These are phyloP conservation scores for Seriola dumerili DNA, from an alignment of 2,113 vertebrate genomes.

Conservation along the genomic window DNA sequence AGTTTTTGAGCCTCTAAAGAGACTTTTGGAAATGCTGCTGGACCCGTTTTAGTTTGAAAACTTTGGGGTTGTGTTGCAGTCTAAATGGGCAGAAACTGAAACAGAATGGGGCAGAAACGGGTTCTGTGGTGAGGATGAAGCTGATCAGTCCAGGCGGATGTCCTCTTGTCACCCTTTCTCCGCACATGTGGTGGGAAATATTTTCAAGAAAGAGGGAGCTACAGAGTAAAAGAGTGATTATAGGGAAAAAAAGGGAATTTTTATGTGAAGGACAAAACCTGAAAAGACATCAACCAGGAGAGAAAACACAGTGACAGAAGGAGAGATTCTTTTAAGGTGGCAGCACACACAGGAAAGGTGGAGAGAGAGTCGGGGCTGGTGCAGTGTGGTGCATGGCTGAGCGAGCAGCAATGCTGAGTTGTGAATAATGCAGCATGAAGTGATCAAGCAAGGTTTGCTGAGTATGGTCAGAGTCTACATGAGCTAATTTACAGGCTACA, in stretches of 20 bases:
- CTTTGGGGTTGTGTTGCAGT: no score
- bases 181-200: no score
- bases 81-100: no score
- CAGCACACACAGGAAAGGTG: background rate
- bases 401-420: conserved; percentile 17
- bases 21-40: no score
- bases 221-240: background rate
- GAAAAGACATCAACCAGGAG: background rate
- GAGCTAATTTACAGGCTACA: conserved; percentile 22
- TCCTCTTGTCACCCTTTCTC: no score
- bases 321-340: background rate
- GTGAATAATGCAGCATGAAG: conserved; percentile 67
- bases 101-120: no score
- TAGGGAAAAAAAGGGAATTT: background rate
- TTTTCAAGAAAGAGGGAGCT: background rate
- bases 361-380: conserved; percentile 23
- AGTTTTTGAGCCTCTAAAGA: no score
- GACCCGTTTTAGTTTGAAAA: no score
- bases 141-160: background rate
- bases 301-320: background rate
- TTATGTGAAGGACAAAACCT: background rate
- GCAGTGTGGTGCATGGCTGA: conserved; percentile 50
- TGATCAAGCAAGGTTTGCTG: conserved; percentile 21
- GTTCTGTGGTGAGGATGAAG: background rate
- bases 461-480: conserved; percentile 29